Conservation (phyloP, 1,140 invertebrate species). For the Megalonaias nervosa region DNA sequence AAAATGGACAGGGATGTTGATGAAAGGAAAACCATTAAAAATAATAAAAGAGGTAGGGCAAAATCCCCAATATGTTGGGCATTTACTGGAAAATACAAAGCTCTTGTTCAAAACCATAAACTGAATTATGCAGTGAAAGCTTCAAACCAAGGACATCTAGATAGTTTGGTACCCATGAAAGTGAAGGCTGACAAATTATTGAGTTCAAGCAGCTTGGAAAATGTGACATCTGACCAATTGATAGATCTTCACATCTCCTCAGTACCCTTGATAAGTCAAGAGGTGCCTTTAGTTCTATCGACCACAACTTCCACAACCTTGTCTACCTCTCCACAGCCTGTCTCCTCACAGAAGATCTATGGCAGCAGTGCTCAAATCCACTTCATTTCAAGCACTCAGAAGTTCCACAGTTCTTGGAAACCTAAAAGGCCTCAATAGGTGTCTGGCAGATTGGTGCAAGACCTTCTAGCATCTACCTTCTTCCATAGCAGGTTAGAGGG, state of each 20-base stretch:
- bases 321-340: constrained; percentile 5
- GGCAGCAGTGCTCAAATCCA: constrained; percentile 21
- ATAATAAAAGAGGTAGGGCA: constrained; percentile 17
- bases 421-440: constrained; percentile 15
- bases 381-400: constrained; percentile 6
- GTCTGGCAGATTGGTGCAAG: too few species aligned
- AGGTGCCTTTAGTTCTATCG: constrained; percentile 8
- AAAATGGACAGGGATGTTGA: constrained; percentile 6
- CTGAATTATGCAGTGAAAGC: constrained; percentile 33
- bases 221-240: constrained; percentile 20
- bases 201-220: constrained; percentile 9
- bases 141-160: background rate
- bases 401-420: constrained; percentile 29
- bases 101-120: constrained; percentile 46
- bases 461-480: too few species aligned
- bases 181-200: background rate
- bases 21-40: constrained; percentile 5
- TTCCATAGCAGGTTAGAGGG: too few species aligned
- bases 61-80: constrained; percentile 44
- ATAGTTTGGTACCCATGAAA: too few species aligned
- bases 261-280: constrained; percentile 11
- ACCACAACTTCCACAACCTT: constrained; percentile 8
- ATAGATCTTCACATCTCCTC: constrained; percentile 15
- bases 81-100: constrained; percentile 46
- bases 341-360: constrained; percentile 19